Evolutionary conservation across 2,113 vertebrate genomes (phyloP), one percentile per base, ranked within the genome.

Genomic region (Indri indri): DNA sequence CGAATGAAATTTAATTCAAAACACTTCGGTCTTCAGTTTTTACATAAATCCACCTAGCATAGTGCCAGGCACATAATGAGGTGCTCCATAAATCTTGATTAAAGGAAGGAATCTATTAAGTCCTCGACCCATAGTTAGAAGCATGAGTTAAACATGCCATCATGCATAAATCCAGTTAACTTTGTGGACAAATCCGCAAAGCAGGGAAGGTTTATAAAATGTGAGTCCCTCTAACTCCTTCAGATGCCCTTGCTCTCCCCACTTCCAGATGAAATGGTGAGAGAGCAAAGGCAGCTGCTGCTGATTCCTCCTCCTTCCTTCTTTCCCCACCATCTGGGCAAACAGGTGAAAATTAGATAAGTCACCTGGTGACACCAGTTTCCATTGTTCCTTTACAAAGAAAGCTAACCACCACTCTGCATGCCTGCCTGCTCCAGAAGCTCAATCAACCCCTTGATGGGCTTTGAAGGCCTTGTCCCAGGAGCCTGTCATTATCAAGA

Each of bases 271-370:
- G 20, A 68, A 47, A 85, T 32, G 4, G 16, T 0, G 8, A 8
- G 22, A 1, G 3, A 16, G 13, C 30, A 32, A 47, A 18, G 2
- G 9, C 5, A 71, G 40, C 30, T 95, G 63, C 65, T 50, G 3
- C 22, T 87, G n/a, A 79, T 68, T 42, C 7, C 17, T 61, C 23
- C 12, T 11, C 6, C 9, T 8, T 5, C 76, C 3, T 45, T 30
- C 80, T 57, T 89, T 63, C 13, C 34, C 18, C 20, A 37, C 9
- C 37, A 68, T 74, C 37, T 54, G 12, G 18, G 45, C 40, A 95
- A 81, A 90, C 16, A 89, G 30, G 80, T 95, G 81, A 66, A 83
- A 93, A 77, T 88, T 77, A 90, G 45, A 11, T 9, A 95, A 94
- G 57, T 88, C 83, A 85, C 45, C 17, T 79, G 17, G 23, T 81